Percentiles rank a stretch among this genome's conserved stretches.
These are phyloP conservation scores for Hypomecis punctinalis DNA, from an alignment of 2,888 invertebrate species.

Conservation along the genomic window DNA sequence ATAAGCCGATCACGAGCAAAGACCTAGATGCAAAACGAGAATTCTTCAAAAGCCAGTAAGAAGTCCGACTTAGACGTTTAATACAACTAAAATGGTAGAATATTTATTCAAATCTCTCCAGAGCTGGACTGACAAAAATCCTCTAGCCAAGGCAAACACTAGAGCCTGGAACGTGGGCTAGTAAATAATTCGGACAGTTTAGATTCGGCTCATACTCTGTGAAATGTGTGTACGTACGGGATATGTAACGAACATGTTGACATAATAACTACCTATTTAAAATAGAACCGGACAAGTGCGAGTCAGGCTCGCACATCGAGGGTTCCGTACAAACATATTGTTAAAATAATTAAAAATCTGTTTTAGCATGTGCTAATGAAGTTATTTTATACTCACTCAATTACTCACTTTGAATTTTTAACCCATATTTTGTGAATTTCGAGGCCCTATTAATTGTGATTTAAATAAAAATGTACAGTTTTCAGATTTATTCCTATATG, in stretches of 20 bases:
- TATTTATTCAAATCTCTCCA: constrained; percentile 21
- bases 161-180: constrained; percentile 50
- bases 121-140: constrained; percentile 29
- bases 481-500: too few relatives aligned
- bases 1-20: neutral
- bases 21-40: constrained; percentile 2
- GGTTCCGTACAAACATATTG: too few relatives aligned
- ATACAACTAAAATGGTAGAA: constrained; percentile 25
- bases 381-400: too few relatives aligned
- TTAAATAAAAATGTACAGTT: too few relatives aligned
- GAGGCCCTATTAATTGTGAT: too few relatives aligned
- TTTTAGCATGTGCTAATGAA: too few relatives aligned
- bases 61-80: constrained; percentile 11
- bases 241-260: neutral
- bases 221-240: constrained; percentile 1
- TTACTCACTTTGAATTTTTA: too few relatives aligned
- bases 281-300: too few relatives aligned
- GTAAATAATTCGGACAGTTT: constrained; percentile 64
- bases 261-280: too few relatives aligned
- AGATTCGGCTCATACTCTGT: constrained; percentile 50
- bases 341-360: too few relatives aligned
- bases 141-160: constrained; percentile 45
- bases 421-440: too few relatives aligned
- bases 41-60: constrained; percentile 10
- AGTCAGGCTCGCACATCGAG: too few relatives aligned